Conservation (phyloP, 2,113 vertebrate species). For the Megaleporinus macrocephalus region DNA sequence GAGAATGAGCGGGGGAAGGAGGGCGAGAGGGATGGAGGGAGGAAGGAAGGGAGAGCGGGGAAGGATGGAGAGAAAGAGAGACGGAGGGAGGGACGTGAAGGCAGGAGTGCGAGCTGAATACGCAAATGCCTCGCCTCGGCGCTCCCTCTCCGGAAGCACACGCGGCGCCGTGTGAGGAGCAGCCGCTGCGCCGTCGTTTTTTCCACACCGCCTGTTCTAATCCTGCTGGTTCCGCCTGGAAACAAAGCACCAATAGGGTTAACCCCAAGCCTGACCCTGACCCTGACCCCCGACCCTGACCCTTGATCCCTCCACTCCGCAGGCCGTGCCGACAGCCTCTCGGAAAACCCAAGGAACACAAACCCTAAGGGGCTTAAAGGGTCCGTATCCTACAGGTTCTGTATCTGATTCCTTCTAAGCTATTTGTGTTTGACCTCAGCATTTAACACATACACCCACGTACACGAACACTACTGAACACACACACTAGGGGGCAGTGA, state of each 20-base stretch:
- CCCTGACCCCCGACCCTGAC: constrained; percentile 24
- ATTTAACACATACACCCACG: too few species aligned
- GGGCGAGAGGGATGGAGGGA: neutral
- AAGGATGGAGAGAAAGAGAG: neutral
- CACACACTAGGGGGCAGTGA: too few species aligned
- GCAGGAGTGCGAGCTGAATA: constrained; percentile 4
- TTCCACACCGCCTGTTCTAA: neutral
- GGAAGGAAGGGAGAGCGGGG: neutral
- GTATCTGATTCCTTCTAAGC: too few species aligned
- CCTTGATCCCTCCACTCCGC: neutral
- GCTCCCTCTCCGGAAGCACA: neutral
- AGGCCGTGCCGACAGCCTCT: neutral
- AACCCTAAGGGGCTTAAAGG: neutral
- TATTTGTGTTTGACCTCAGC: too few species aligned
- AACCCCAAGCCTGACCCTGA: neutral
- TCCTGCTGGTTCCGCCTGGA: constrained; percentile 1
- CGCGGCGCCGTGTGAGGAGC: too few species aligned
- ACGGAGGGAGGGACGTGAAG: neutral
- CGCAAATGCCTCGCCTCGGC: neutral
- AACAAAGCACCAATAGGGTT: neutral
- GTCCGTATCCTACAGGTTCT: too few species aligned
- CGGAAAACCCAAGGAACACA: neutral
- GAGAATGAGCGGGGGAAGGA: too few species aligned
- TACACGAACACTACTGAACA: too few species aligned
- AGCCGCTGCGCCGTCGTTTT: neutral